These are phyloP conservation scores for Zaprionus inermis DNA, from an alignment of 1,140 invertebrate species.

Conservation along the genomic window DNA sequence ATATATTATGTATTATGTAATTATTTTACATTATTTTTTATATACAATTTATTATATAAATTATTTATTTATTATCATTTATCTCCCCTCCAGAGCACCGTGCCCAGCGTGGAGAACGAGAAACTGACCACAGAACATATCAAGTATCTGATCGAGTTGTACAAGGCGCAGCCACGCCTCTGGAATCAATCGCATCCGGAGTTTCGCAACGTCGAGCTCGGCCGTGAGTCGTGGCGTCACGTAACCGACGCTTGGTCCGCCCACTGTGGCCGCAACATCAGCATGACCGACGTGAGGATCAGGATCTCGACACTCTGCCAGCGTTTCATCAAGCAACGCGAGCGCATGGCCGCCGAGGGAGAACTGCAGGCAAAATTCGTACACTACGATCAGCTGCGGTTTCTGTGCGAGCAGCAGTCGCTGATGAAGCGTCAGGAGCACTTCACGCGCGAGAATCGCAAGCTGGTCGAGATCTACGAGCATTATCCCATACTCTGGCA, in stretches of 20 bases:
- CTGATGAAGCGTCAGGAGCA: constrained; percentile 64
- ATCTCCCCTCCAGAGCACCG: constrained; percentile 14
- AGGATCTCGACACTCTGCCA: constrained; percentile 69
- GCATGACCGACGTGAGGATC: constrained; percentile 64
- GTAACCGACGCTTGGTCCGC: constrained; percentile 62
- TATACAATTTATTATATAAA: too few species aligned
- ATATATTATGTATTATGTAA: too few species aligned
- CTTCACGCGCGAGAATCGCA: constrained; percentile 60
- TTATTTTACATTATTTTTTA: too few species aligned
- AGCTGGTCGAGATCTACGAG: constrained; percentile 70
- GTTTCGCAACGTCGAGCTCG: constrained; percentile 57
- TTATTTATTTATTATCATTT: too few species aligned
- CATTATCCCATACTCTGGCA: constrained; percentile 77
- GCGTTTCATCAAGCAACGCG: constrained; percentile 68
- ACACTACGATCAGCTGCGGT: constrained; percentile 65
- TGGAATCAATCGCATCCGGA: constrained; percentile 68
- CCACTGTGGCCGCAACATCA: constrained; percentile 61
- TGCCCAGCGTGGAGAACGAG: constrained; percentile 35
- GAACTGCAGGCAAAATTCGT: constrained; percentile 66
- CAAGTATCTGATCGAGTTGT: constrained; percentile 65
- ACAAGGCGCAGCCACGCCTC: constrained; percentile 54
- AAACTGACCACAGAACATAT: constrained; percentile 60
- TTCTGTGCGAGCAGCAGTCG: constrained; percentile 65
- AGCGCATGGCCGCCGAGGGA: constrained; percentile 65
- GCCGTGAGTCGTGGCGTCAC: constrained; percentile 62